These are phyloP conservation scores for Chaenodraco wilsoni DNA, from an alignment of 2,797 vertebrate genomes.

Conservation along the genomic window DNA sequence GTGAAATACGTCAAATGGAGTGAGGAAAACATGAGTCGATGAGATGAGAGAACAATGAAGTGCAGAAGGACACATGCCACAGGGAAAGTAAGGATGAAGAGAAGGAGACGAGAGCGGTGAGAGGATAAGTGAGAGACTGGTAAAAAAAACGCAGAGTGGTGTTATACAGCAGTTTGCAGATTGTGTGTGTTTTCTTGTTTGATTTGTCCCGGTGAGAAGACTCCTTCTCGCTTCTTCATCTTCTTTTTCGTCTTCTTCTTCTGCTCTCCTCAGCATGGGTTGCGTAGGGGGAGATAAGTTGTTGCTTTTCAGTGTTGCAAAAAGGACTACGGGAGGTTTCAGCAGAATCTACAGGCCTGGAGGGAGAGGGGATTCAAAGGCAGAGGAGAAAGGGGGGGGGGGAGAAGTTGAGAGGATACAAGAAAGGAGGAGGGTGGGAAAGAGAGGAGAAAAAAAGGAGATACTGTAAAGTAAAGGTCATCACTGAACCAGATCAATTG, in stretches of 20 bases:
- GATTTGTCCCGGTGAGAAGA: conserved; percentile 69
- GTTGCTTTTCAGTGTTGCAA: conserved; percentile 81
- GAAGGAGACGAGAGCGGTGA: conserved; percentile 25
- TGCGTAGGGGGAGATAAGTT: conserved; percentile 73
- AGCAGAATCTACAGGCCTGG: conserved; percentile 84
- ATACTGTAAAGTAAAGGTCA: conserved; percentile 61
- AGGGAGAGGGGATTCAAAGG: conserved; percentile 25
- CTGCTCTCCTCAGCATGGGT: conserved; percentile 76
- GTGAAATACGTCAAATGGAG: background rate
- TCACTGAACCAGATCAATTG: conserved; percentile 44
- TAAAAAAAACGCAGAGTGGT: conserved; percentile 21
- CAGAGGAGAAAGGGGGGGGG: background rate
- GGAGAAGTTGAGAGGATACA: background rate
- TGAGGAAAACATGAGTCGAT: background rate
- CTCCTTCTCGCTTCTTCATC: conserved; percentile 59
- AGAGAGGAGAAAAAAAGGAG: conserved; percentile 32
- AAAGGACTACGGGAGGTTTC: conserved; percentile 76
- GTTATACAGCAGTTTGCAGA: conserved; percentile 52
- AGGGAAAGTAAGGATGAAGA: conserved; percentile 39
- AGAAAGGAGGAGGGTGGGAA: conserved; percentile 1
- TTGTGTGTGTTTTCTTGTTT: conserved; percentile 63
- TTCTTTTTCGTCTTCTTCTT: conserved; percentile 50
- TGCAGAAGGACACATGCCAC: conserved; percentile 26
- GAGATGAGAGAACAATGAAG: conserved; percentile 22
- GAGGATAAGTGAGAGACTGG: conserved; percentile 39